phyloP scores from a whole-genome alignment of 2,888 invertebrate species.

The Notodonta ziczac region DNA sequence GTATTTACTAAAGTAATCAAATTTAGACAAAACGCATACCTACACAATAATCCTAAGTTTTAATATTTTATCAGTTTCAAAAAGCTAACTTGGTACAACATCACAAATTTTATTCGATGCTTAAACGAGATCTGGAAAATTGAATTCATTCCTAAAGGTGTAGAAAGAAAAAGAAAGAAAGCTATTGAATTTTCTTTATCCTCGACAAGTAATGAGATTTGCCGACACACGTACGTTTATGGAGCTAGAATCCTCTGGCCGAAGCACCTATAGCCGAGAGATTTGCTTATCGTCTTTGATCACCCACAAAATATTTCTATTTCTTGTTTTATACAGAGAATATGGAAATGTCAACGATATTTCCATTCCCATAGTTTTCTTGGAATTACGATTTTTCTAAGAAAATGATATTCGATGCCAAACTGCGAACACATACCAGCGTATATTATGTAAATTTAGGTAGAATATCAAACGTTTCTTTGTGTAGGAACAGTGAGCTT shows the following conservation, averaged over 20 bases:
- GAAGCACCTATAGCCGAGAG: slow-evolving; percentile 45
- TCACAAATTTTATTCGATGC: slow-evolving; percentile 26
- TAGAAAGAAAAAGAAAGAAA: slow-evolving; percentile 61
- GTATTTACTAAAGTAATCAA: too few species aligned
- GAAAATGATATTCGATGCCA: slow-evolving; percentile 1
- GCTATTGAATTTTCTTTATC: slow-evolving; percentile 75
- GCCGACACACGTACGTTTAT: slow-evolving; percentile 66
- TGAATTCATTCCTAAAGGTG: slow-evolving; percentile 53
- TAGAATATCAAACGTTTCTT: slow-evolving; percentile 7
- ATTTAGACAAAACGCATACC: too few species aligned
- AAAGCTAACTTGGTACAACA: slow-evolving; percentile 10
- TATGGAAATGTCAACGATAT: slow-evolving; percentile 11
- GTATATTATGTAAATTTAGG: neutral
- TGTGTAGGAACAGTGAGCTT: slow-evolving; percentile 2
- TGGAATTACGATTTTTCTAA: neutral
- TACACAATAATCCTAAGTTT: too few species aligned
- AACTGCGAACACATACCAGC: neutral
- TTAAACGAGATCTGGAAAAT: slow-evolving; percentile 51
- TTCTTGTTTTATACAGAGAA: slow-evolving; percentile 18
- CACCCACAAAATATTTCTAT: slow-evolving; percentile 47
- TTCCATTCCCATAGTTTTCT: slow-evolving; percentile 1
- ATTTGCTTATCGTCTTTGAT: slow-evolving; percentile 65
- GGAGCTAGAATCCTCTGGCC: slow-evolving; percentile 52
- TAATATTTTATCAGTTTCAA: neutral
- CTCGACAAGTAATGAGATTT: slow-evolving; percentile 74